These are phyloP conservation scores for Stenchaetothrips biformis DNA, from an alignment of 2,888 invertebrate species.

Conservation along the genomic window DNA sequence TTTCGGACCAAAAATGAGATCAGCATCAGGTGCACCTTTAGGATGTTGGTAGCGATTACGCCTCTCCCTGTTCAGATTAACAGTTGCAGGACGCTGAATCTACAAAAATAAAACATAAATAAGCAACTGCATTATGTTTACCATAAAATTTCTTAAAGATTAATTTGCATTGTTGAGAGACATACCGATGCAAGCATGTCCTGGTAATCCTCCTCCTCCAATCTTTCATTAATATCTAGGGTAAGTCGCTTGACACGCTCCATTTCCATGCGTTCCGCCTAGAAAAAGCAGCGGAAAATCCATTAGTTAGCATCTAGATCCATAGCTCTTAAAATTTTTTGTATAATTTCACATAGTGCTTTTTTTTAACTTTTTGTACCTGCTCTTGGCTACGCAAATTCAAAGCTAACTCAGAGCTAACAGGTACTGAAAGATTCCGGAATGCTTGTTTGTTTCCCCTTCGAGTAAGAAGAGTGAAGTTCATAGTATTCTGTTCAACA, in stretches of 20 bases:
- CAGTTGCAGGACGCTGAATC: slow-evolving; percentile 32
- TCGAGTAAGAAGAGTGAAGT: slow-evolving; percentile 88
- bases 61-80: slow-evolving; percentile 70
- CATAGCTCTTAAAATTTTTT: not conserved
- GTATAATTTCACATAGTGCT: not conserved
- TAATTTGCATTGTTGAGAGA: not conserved
- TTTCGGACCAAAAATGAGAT: slow-evolving; percentile 85
- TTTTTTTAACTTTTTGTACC: slow-evolving; percentile 46
- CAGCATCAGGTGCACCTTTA: slow-evolving; percentile 92
- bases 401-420: slow-evolving; percentile 80
- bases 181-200: slow-evolving; percentile 40
- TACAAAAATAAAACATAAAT: slow-evolving; percentile 20
- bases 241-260: slow-evolving; percentile 66
- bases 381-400: slow-evolving; percentile 85
- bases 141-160: not conserved
- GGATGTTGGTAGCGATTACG: slow-evolving; percentile 85
- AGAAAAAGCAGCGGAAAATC: slow-evolving; percentile 30
- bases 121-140: not conserved
- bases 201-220: slow-evolving; percentile 92
- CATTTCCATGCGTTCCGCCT: slow-evolving; percentile 51
- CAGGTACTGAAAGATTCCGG: slow-evolving; percentile 83
- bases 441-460: slow-evolving; percentile 92
- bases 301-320: too few species aligned
- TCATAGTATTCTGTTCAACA: slow-evolving; percentile 59
- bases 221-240: slow-evolving; percentile 89